Evolutionary conservation across 2,113 vertebrate genomes (phyloP), one percentile per base, ranked within the genome.

Genomic region (Toxotes jaculatrix): DNA sequence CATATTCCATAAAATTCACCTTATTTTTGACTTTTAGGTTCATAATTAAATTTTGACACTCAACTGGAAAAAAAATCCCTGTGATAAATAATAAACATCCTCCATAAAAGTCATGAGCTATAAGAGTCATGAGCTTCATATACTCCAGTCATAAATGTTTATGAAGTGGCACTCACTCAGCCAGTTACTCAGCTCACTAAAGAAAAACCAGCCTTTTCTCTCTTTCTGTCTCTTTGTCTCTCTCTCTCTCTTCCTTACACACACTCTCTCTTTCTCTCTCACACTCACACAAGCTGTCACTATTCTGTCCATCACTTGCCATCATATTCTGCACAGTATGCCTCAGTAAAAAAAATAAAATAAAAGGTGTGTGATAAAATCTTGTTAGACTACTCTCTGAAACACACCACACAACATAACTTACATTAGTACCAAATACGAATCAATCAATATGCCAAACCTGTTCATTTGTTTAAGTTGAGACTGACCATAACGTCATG

Each of bases 51-150:
- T 59, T 47, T 31, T 63, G 5, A 57, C 17, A 17, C 47, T n/a
- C 6, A 57, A 16, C 4, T 4, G 36, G 19, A 34, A 19, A 14
- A 19, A 61, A 55, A 17, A 4, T 63, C 23, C 32, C 31, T 2
- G 42, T 76, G 59, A 47, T 77, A 8, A 80, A 80, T 85, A 85
- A 68, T 11, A 77, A 75, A 80, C 49, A 36, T 5, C 21, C 19
- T 66, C 19, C 3, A 27, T 27, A 27, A 27, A 27, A 27, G 27
- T 27, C 67, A 63, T 45, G 79, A 88, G 45, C 23, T 8, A 21
- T 43, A 65, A 67, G 79, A 88, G 45, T 32, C 7, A 21, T 43
- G 70, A 67, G 68, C 34, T 79, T 79, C 62, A 72, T 61, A 65
- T 47, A 36, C 47, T 79, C 34, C 53, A 21, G 43, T 19, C 61